These are phyloP conservation scores for Chouioia cunea DNA, from an alignment of 2,888 invertebrate species.

Conservation along the genomic window DNA sequence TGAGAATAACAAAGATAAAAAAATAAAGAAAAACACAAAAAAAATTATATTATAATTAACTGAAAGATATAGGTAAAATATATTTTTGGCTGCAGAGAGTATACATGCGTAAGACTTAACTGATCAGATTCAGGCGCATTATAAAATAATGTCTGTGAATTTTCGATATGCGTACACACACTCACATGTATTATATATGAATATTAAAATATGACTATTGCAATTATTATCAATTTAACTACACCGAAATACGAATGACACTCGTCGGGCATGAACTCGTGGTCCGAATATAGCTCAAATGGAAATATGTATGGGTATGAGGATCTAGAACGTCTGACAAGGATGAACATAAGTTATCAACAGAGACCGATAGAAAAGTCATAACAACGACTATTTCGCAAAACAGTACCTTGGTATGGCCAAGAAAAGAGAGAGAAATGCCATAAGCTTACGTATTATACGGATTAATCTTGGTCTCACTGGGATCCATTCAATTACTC, in stretches of 20 bases:
- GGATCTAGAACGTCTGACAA: no score
- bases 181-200: constrained; percentile 31
- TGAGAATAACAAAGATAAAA: constrained; percentile 13
- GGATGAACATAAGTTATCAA: no score
- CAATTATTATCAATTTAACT: not conserved
- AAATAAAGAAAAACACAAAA: constrained; percentile 16
- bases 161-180: constrained; percentile 58
- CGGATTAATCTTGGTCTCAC: no score
- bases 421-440: no score
- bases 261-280: constrained; percentile 20
- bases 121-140: constrained; percentile 55
- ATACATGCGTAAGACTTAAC: constrained; percentile 42
- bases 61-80: constrained; percentile 52
- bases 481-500: no score
- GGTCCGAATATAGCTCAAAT: constrained; percentile 32
- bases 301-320: constrained; percentile 22
- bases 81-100: constrained; percentile 60
- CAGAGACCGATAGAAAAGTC: no score
- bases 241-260: not conserved
- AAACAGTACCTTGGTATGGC: no score
- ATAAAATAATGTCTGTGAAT: constrained; percentile 60
- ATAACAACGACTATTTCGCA: no score
- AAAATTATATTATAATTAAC: constrained; percentile 49
- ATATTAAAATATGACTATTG: constrained; percentile 11
- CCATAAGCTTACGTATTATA: no score